Conservation (phyloP, 2,888 invertebrate species). For the Teinopalpus imperialis region DNA sequence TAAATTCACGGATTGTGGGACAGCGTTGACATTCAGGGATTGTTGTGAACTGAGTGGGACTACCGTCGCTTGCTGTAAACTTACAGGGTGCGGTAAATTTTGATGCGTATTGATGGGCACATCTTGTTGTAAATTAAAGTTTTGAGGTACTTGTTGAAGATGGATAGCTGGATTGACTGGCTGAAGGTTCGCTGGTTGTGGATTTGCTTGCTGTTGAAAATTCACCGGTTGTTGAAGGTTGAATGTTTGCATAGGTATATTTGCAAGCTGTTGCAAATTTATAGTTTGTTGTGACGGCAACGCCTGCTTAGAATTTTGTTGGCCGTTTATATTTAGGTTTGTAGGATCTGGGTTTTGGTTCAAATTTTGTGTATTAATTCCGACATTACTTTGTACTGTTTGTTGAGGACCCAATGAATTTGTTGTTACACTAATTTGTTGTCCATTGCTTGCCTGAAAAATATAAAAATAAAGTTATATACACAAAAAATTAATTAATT, state of each 20-base stretch:
- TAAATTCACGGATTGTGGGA: conserved; percentile 9
- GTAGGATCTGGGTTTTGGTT: conserved; percentile 18
- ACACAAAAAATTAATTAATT: conserved; percentile 7
- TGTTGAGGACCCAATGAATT: conserved; percentile 25
- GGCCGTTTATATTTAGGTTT: conserved; percentile 30
- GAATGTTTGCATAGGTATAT: conserved; percentile 20
- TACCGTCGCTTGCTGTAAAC: conserved; percentile 10
- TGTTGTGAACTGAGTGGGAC: conserved; percentile 4
- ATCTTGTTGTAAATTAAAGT: conserved; percentile 10
- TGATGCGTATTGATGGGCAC: conserved; percentile 2
- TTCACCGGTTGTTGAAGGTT: conserved; percentile 14
- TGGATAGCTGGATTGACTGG: conserved; percentile 11
- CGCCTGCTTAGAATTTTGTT: conserved; percentile 10
- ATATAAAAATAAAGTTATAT: conserved; percentile 36
- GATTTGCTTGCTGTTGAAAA: conserved; percentile 27
- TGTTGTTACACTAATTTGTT: conserved; percentile 36
- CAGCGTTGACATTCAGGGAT: background rate
- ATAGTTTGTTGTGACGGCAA: conserved; percentile 10
- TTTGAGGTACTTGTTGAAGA: conserved; percentile 14
- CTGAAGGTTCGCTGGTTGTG: conserved; percentile 14
- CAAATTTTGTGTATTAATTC: conserved; percentile 4
- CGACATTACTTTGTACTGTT: conserved; percentile 12
- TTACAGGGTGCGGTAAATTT: background rate
- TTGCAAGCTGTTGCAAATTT: conserved; percentile 21
- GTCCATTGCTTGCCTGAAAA: conserved; percentile 42